Evolutionary conservation across 2,113 vertebrate genomes (phyloP).

Genomic region (Neomonachus schauinslandi): DNA sequence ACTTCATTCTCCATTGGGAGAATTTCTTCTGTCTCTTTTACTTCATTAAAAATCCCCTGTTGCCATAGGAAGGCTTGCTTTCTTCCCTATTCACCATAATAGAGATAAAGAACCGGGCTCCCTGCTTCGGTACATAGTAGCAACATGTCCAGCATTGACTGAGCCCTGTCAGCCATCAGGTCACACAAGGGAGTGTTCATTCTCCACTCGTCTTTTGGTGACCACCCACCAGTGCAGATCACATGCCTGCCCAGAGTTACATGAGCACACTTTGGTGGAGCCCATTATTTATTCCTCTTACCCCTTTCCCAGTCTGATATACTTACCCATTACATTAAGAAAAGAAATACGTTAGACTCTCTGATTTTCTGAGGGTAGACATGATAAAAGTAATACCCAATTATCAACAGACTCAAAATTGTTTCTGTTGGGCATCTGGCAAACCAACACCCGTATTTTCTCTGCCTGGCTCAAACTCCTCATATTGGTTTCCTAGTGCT

Average conservation of each 20-base stretch:
- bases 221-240: not conserved
- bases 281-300: not conserved
- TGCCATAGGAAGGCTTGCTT: slow-evolving; percentile 63
- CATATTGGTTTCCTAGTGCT: not conserved
- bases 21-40: slow-evolving; percentile 72
- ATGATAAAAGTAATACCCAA: not conserved
- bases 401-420: not conserved
- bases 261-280: not conserved
- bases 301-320: not conserved
- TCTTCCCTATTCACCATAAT: slow-evolving; percentile 57
- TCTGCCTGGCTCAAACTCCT: not conserved
- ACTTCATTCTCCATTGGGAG: slow-evolving; percentile 72
- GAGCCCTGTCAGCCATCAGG: too few relatives aligned
- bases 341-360: not conserved
- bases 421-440: not conserved
- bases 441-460: not conserved
- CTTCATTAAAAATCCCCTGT: slow-evolving; percentile 79
- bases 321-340: not conserved
- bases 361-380: not conserved
- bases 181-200: not conserved
- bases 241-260: not conserved
- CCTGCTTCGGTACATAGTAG: not conserved
- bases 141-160: not conserved
- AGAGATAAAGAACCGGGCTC: not conserved
- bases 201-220: not conserved